These are phyloP conservation scores for Blastobasis adustella DNA, from an alignment of 2,888 invertebrate genomes.

Conservation along the genomic window DNA sequence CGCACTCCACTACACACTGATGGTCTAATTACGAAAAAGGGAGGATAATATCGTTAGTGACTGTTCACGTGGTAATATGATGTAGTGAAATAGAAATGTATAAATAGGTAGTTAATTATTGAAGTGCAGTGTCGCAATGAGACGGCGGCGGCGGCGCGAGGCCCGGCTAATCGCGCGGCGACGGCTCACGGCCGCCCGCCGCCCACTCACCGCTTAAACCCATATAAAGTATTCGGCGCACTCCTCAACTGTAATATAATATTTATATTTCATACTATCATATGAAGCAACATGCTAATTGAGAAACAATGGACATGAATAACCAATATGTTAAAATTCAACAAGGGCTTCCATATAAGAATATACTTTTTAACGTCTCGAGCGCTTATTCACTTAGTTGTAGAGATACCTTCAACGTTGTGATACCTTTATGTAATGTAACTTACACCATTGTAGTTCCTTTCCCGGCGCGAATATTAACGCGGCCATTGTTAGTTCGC, in stretches of 20 bases:
- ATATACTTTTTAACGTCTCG: too few species aligned
- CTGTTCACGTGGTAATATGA: not conserved
- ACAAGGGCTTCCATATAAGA: too few species aligned
- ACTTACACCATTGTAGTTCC: too few species aligned
- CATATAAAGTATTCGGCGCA: conserved; percentile 62
- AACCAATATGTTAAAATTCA: too few species aligned
- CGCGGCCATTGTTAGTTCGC: conserved; percentile 4
- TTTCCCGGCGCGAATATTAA: too few species aligned
- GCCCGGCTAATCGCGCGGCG: conserved; percentile 54
- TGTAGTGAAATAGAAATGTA: conserved; percentile 4
- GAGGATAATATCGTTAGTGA: too few species aligned
- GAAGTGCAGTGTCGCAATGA: conserved; percentile 53
- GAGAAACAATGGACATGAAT: conserved; percentile 33
- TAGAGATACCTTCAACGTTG: too few species aligned
- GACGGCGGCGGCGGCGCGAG: conserved; percentile 29
- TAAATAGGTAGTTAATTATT: conserved; percentile 34
- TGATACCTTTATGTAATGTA: too few species aligned
- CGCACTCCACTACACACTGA: too few species aligned
- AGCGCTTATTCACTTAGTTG: too few species aligned
- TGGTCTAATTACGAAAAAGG: too few species aligned
- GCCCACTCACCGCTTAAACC: conserved; percentile 67
- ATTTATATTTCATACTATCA: conserved; percentile 58
- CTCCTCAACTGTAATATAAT: conserved; percentile 58
- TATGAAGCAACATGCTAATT: conserved; percentile 56
- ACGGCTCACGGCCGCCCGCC: conserved; percentile 66